Evolutionary conservation across 2,113 vertebrate genomes (phyloP), one percentile per base, ranked within the genome.

Genomic region (Otocyon megalotis): DNA sequence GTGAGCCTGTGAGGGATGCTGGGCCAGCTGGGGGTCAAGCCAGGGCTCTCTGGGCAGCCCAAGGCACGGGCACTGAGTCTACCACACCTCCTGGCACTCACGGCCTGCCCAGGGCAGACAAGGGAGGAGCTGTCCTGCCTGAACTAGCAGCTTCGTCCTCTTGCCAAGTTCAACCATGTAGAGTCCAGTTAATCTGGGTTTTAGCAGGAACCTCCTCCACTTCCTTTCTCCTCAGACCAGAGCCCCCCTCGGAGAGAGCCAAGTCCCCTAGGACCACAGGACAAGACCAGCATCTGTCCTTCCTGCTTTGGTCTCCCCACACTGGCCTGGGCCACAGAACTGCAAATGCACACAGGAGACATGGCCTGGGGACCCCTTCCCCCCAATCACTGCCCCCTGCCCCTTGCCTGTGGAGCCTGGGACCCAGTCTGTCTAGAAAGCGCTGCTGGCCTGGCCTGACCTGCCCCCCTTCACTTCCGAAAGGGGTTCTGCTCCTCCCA

Each of bases 81-180:
- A 13, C 48, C 19, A 17, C 48, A 19, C 22, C 12, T 50, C 13
- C 24, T 0, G 3, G 16, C 0, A 1, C 48, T 19, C 14, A 3
- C 62, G 58, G 43, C 26, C 87, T 28, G 30, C 85, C 35, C 6
- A 4, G 71, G n/a, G 43, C 4, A 5, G 12, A 15, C 43, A 4
- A 15, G 54, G 84, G 35, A 30, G 43, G 14, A 26, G 82, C 67
- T 7, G 17, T 74, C 48, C 1, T 3, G 65, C 48, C 48, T 16
- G 17, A 35, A 30, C 37, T 16, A 43, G 65, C 58, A 62, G 74
- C 54, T n/a, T 48, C 30, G 56, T 43, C 37, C 48, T 71, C 43
- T 30, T 19, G 19, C 26, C 81, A 56, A 74, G n/a, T 48, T 58
- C 63, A 62, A 12, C 26, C 14, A 9, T 1, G 5, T 10, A 15